A percentile compares a stretch with the other conserved stretches of the same genome.
Evolutionary conservation across 30 jellyfish, hydroid and myxozoan species (phyloP).

Genomic region (Pseudorhiza aurosa): DNA sequence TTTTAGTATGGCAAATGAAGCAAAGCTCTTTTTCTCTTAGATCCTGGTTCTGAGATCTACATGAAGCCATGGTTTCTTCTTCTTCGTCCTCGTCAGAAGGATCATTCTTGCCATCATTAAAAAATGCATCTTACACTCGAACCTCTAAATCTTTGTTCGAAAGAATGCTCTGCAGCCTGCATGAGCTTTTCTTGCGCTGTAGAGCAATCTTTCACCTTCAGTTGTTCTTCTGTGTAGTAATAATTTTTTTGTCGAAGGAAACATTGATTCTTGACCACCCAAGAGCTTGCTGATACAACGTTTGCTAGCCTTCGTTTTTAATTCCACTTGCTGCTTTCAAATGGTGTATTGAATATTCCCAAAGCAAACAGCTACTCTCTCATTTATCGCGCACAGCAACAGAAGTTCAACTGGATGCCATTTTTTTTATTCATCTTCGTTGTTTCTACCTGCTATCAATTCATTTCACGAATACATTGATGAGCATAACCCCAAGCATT

Average conservation of each 20-base stretch:
- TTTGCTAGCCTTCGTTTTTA: slow-evolving; percentile 27
- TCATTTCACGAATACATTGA: too few relatives aligned
- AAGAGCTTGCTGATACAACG: slow-evolving; percentile 31
- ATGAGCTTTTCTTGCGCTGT: slow-evolving; percentile 38
- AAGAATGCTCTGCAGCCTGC: slow-evolving; percentile 49
- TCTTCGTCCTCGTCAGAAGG: too few relatives aligned
- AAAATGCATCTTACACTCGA: neutral
- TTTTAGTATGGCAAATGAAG: slow-evolving; percentile 29
- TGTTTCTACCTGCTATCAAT: too few relatives aligned
- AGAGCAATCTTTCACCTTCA: slow-evolving; percentile 1
- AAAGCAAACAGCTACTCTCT: neutral
- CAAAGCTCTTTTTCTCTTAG: slow-evolving; percentile 24
- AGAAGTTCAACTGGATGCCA: neutral
- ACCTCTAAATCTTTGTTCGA: slow-evolving; percentile 17
- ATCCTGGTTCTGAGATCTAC: slow-evolving; percentile 36
- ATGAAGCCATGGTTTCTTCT: neutral
- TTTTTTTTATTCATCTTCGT: neutral
- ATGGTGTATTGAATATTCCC: neutral
- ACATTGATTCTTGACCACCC: slow-evolving; percentile 19
- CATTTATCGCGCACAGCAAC: neutral
- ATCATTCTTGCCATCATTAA: neutral
- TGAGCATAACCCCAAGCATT: too few relatives aligned
- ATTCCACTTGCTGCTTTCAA: neutral
- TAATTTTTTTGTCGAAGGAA: neutral
- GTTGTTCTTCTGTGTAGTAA: slow-evolving; percentile 17